phyloP scores from a whole-genome alignment of 2,888 invertebrate species.

The Panzeria rudis region DNA sequence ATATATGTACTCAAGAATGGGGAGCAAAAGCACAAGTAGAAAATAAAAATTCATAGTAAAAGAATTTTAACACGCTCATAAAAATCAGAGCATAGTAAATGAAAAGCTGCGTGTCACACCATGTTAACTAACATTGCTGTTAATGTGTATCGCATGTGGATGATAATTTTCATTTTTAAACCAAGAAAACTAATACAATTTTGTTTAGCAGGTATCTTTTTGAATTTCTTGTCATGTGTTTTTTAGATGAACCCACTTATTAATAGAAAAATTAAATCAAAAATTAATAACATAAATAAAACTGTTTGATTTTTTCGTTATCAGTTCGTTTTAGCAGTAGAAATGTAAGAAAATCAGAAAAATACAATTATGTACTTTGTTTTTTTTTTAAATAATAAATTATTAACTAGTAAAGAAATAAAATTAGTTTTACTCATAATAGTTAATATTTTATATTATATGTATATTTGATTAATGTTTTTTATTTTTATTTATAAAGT shows the following conservation, averaged over 20 bases:
- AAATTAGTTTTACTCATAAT: background rate
- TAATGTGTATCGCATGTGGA: conserved; percentile 24
- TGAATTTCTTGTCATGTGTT: conserved; percentile 14
- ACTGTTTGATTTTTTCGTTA: conserved; percentile 30
- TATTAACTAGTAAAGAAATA: background rate
- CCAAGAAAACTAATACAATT: background rate
- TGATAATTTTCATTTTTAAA: conserved; percentile 1
- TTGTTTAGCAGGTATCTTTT: background rate
- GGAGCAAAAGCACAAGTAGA: background rate
- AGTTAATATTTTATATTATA: background rate
- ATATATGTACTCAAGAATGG: background rate
- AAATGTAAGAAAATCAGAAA: conserved; percentile 2
- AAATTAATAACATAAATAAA: background rate
- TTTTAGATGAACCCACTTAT: background rate
- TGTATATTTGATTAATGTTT: background rate
- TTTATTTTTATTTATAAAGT: background rate
- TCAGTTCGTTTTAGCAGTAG: conserved; percentile 1
- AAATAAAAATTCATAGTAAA: background rate
- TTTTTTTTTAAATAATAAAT: background rate
- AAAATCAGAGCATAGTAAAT: background rate
- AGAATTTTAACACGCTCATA: background rate
- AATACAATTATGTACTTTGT: background rate
- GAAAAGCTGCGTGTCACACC: background rate
- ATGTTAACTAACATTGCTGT: conserved; percentile 10
- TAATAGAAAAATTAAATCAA: background rate